Evolutionary conservation across 2,113 vertebrate species (phyloP).

Genomic region (Chaetops frenatus): DNA sequence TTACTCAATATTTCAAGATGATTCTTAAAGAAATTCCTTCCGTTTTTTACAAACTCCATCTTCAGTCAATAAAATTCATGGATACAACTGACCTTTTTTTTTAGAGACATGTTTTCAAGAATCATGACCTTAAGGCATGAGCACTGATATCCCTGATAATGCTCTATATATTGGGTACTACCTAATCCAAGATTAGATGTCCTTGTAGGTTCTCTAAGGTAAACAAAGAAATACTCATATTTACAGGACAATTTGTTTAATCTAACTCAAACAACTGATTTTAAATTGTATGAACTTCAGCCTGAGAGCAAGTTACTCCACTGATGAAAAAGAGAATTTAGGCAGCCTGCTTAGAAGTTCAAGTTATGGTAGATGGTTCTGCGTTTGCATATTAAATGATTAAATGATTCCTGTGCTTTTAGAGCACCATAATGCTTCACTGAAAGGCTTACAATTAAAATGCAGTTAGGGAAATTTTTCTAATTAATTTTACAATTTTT

Average conservation of each 20-base stretch:
- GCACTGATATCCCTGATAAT: neutral
- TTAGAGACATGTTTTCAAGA: neutral
- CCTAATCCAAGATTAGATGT: neutral
- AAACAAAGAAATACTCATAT: neutral
- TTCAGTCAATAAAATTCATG: neutral
- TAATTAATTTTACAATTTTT: rapidly evolving
- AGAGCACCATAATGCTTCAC: neutral
- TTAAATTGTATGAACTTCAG: neutral
- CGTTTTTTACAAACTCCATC: neutral
- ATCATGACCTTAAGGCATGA: neutral
- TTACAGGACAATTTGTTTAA: neutral
- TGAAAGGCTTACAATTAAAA: neutral
- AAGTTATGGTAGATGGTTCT: neutral
- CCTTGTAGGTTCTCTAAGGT: neutral
- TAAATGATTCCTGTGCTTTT: neutral
- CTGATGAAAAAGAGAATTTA: neutral
- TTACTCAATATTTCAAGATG: neutral
- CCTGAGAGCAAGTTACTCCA: neutral
- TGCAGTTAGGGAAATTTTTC: neutral
- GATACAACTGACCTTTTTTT: neutral
- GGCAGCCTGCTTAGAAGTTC: neutral
- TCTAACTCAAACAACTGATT: neutral
- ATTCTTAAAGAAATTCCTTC: neutral
- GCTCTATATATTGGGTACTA: neutral
- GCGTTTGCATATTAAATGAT: neutral